phyloP scores from a whole-genome alignment of 37 sponge, comb jelly and placozoan genomes.

The Corticium candelabrum region DNA sequence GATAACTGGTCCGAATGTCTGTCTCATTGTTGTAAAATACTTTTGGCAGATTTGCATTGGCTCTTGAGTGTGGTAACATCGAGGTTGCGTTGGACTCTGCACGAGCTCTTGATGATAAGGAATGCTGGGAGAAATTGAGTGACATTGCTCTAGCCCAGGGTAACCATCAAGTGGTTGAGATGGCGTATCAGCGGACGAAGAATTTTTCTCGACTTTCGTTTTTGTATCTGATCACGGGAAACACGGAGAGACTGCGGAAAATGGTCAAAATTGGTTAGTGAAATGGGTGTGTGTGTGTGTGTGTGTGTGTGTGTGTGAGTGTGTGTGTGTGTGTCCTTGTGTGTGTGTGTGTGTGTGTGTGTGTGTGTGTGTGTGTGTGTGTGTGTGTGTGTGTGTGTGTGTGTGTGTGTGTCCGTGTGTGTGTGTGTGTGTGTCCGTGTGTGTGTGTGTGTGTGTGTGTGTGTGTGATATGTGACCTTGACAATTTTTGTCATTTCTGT shows the following conservation, averaged over 20 bases:
- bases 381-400: too few species aligned
- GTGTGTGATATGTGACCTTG: too few species aligned
- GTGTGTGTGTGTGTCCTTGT: too few species aligned
- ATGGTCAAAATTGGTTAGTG: slow-evolving; percentile 88
- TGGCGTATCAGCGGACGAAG: slow-evolving; percentile 97
- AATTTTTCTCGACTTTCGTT: slow-evolving; percentile 92
- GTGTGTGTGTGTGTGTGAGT: neutral
- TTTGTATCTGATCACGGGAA: slow-evolving; percentile 95
- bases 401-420: too few species aligned
- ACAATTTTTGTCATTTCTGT: neutral
- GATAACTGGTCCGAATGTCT: too few species aligned
- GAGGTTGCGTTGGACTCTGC: slow-evolving; percentile 95
- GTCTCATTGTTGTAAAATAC: too few species aligned
- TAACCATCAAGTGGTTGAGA: slow-evolving; percentile 97
- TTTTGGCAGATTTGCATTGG: slow-evolving; percentile 75
- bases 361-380: too few species aligned
- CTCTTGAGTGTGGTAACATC: slow-evolving; percentile 96
- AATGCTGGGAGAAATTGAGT: slow-evolving; percentile 81
- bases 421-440: too few species aligned
- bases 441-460: too few species aligned
- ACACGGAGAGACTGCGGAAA: slow-evolving; percentile 85
- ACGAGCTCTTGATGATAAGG: slow-evolving; percentile 77
- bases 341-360: too few species aligned
- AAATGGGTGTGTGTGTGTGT: too few species aligned
- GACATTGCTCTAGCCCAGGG: slow-evolving; percentile 84